These are phyloP conservation scores for Epinephelus cyanopodus DNA, from an alignment of 2,113 vertebrate genomes.

Conservation along the genomic window DNA sequence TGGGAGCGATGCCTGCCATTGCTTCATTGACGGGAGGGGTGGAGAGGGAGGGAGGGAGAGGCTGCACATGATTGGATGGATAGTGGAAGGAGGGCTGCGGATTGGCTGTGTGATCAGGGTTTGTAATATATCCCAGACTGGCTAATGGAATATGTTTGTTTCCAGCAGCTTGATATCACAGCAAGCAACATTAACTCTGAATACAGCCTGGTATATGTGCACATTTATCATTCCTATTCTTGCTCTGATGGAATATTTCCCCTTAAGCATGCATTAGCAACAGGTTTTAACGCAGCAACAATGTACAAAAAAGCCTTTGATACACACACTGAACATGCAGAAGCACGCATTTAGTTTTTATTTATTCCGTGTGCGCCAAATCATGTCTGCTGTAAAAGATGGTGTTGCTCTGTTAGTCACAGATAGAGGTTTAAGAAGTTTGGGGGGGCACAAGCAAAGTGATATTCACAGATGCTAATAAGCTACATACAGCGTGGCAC, in stretches of 20 bases:
- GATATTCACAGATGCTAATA: constrained; percentile 72
- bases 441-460: constrained; percentile 43
- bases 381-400: constrained; percentile 31
- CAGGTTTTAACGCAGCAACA: constrained; percentile 38
- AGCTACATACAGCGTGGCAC: constrained; percentile 40
- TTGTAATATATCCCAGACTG: constrained; percentile 46
- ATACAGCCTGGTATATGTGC: constrained; percentile 31
- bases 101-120: constrained; percentile 59
- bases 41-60: background rate
- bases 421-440: constrained; percentile 57
- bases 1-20: constrained; percentile 52
- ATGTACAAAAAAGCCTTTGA: constrained; percentile 32
- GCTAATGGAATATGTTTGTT: constrained; percentile 69
- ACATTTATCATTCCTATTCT: constrained; percentile 36
- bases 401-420: constrained; percentile 44
- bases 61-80: constrained; percentile 40
- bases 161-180: constrained; percentile 62
- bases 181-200: constrained; percentile 61
- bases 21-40: constrained; percentile 39
- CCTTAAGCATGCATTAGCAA: constrained; percentile 30
- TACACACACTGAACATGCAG: background rate
- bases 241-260: constrained; percentile 1
- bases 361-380: constrained; percentile 5
- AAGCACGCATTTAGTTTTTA: constrained; percentile 26
- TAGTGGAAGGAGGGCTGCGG: constrained; percentile 56